Percentiles rank a stretch among this genome's conserved stretches.
phyloP scores from a whole-genome alignment of 2,888 invertebrate genomes.

The Aelia acuminata region DNA sequence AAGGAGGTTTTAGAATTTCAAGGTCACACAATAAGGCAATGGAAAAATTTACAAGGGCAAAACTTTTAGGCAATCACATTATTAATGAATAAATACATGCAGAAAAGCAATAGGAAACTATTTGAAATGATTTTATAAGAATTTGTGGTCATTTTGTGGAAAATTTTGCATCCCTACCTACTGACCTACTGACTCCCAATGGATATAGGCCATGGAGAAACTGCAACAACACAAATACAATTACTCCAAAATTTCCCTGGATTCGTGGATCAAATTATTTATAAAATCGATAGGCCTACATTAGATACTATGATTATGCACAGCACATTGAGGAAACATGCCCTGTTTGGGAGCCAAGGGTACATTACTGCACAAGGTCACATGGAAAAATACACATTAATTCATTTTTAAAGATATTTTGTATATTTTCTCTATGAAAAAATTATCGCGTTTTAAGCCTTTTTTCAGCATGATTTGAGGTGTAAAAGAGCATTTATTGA shows the following conservation, averaged over 20 bases:
- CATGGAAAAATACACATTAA: slow-evolving; percentile 3
- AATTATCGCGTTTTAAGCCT: not conserved
- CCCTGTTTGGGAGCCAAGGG: not conserved
- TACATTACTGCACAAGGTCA: slow-evolving; percentile 3
- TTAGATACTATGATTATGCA: not conserved
- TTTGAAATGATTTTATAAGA: not conserved
- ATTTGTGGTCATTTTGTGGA: slow-evolving; percentile 6
- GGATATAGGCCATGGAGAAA: slow-evolving; percentile 49
- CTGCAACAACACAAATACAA: slow-evolving; percentile 10
- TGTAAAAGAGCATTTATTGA: not conserved
- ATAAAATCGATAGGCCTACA: rapidly evolving
- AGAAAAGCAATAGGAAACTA: not conserved
- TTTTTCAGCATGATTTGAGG: not conserved
- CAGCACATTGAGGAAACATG: not conserved
- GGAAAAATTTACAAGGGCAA: slow-evolving; percentile 59
- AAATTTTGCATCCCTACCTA: slow-evolving; percentile 49
- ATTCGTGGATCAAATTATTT: not conserved
- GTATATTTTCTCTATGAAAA: not conserved
- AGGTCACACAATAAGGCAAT: slow-evolving; percentile 51
- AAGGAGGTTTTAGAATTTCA: slow-evolving; percentile 55
- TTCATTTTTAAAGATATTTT: not conserved
- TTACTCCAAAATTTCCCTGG: not conserved
- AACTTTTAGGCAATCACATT: slow-evolving; percentile 3
- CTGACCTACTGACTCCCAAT: slow-evolving; percentile 50
- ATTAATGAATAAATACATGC: not conserved